Evolutionary conservation across 2,797 vertebrate genomes (phyloP).

Genomic region (Lateolabrax maculatus): DNA sequence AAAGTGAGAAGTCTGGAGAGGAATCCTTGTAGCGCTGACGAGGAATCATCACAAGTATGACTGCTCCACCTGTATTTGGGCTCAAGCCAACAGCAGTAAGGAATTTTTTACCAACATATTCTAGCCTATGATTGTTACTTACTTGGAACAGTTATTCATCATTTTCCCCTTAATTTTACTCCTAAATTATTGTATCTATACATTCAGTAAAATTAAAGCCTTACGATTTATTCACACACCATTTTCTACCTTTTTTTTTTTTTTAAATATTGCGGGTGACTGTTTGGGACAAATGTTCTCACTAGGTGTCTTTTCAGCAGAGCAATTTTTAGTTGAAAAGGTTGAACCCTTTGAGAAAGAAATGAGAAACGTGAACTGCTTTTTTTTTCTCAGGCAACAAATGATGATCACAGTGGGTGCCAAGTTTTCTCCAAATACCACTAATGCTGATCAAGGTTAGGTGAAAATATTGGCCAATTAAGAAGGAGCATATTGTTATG

Average conservation of each 20-base stretch:
- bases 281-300: background rate
- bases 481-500: background rate
- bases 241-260: background rate
- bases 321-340: background rate
- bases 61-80: slow-evolving; percentile 2
- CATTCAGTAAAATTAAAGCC: background rate
- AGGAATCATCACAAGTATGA: background rate
- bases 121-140: background rate
- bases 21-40: slow-evolving; percentile 19
- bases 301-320: background rate
- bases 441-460: background rate
- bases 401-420: background rate
- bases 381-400: background rate
- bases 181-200: background rate
- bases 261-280: background rate
- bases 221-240: background rate
- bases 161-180: background rate
- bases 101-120: too few species aligned
- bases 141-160: background rate
- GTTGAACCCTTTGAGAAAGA: background rate
- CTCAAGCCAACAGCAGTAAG: background rate
- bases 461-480: background rate
- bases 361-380: background rate
- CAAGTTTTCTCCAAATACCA: background rate
- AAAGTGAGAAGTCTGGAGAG: slow-evolving; percentile 49